phyloP scores from a whole-genome alignment of 2,113 vertebrate genomes.

The Camelus bactrianus region DNA sequence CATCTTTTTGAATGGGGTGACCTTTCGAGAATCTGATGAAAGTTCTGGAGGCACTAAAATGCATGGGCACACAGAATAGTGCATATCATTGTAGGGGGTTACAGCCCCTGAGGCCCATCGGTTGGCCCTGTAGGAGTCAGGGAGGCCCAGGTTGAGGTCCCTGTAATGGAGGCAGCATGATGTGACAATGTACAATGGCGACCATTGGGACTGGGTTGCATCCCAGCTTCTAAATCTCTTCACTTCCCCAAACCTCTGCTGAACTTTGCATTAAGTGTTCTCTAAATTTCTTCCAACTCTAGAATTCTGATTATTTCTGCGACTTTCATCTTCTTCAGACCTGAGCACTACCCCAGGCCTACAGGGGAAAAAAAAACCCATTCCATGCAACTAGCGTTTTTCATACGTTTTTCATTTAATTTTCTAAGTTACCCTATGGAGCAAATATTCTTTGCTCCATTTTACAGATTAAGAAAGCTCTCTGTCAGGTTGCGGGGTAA shows the following conservation, averaged over 20 bases:
- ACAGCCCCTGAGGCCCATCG: not conserved
- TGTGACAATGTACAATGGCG: accelerated
- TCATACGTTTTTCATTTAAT: not conserved
- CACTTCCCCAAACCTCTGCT: not conserved
- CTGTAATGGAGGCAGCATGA: not conserved
- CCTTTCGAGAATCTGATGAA: not conserved
- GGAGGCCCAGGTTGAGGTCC: not conserved
- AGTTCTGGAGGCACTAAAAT: not conserved
- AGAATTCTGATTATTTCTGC: conserved; percentile 22
- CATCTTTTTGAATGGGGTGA: not conserved
- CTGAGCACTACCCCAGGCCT: not conserved
- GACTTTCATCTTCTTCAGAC: not conserved
- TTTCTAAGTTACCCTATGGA: not conserved
- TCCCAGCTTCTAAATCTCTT: not conserved
- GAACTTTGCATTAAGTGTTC: not conserved
- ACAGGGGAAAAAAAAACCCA: not conserved
- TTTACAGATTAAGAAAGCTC: conserved; percentile 36
- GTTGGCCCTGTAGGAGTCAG: not conserved
- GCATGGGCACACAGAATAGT: not conserved
- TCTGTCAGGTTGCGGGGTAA: not conserved
- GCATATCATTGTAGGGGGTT: not conserved
- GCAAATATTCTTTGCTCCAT: conserved; percentile 27
- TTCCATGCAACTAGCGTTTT: not conserved
- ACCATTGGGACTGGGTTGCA: no score
- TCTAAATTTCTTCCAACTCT: conserved; percentile 1